phyloP scores from a whole-genome alignment of 2,888 invertebrate species.

The Aethes cnicana region DNA sequence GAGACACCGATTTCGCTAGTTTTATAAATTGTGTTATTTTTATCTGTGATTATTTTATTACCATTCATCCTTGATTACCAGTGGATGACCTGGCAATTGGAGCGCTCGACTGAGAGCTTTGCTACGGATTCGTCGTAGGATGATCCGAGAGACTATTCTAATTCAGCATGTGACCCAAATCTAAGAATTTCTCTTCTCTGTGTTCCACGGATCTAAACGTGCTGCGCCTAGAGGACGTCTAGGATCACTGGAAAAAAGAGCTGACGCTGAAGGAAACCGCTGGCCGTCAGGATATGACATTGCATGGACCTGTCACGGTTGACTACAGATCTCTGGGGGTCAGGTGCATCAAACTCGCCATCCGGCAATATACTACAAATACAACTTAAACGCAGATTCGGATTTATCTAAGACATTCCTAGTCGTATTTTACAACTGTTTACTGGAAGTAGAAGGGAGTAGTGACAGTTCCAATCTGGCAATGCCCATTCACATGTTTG shows the following conservation, averaged over 20 bases:
- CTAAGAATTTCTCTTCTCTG: constrained; percentile 78
- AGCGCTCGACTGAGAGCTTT: constrained; percentile 32
- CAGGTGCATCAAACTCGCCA: constrained; percentile 46
- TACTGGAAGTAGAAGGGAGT: constrained; percentile 1
- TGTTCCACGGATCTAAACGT: constrained; percentile 52
- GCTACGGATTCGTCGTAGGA: constrained; percentile 23
- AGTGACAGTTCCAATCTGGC: not conserved
- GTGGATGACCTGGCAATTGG: constrained; percentile 21
- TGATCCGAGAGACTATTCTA: constrained; percentile 40
- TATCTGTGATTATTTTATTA: constrained; percentile 44
- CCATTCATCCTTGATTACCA: constrained; percentile 30
- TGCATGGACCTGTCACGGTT: constrained; percentile 67
- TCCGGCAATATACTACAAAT: constrained; percentile 34
- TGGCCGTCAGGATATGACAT: constrained; percentile 48
- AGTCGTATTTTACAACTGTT: constrained; percentile 8
- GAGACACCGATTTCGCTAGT: constrained; percentile 76
- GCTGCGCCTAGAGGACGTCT: constrained; percentile 39
- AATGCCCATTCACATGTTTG: constrained; percentile 20
- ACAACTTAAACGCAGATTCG: constrained; percentile 25
- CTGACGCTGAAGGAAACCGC: constrained; percentile 34
- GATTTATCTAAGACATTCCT: not conserved
- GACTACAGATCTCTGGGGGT: constrained; percentile 64
- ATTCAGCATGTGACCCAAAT: constrained; percentile 82
- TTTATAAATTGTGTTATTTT: constrained; percentile 66
- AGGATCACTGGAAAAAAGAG: constrained; percentile 34